Percentiles rank a stretch among this genome's conserved stretches.
Evolutionary conservation across 2,888 invertebrate species (phyloP).

Genomic region (Panzeria rudis): DNA sequence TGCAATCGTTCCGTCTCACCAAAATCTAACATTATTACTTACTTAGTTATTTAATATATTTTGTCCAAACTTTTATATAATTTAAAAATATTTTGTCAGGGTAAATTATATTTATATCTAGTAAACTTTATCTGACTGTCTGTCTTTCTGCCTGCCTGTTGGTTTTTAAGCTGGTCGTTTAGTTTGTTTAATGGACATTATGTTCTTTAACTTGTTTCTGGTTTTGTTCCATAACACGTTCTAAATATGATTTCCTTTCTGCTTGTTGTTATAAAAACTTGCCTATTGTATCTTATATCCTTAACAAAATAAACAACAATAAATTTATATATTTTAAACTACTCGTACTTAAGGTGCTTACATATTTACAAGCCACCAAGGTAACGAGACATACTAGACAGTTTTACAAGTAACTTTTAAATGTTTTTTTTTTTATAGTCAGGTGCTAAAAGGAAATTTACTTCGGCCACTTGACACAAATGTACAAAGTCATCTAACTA

Average conservation of each 20-base stretch:
- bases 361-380: background rate
- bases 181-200: background rate
- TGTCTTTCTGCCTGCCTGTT: background rate
- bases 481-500: slow-evolving; percentile 14
- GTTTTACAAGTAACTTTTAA: too few species aligned
- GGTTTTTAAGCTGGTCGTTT: background rate
- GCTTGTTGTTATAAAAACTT: slow-evolving; percentile 6
- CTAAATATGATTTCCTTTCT: slow-evolving; percentile 54
- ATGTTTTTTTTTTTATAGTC: slow-evolving; percentile 60
- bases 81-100: slow-evolving; percentile 22
- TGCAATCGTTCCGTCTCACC: too few species aligned
- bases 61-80: slow-evolving; percentile 1
- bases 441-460: slow-evolving; percentile 66
- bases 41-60: too few species aligned
- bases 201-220: slow-evolving; percentile 32
- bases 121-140: slow-evolving; percentile 11
- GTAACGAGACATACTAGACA: background rate
- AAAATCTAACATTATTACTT: too few species aligned
- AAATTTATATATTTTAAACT: slow-evolving; percentile 28
- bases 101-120: slow-evolving; percentile 32
- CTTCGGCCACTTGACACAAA: slow-evolving; percentile 67
- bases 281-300: slow-evolving; percentile 26
- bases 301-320: slow-evolving; percentile 21
- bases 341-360: slow-evolving; percentile 1
- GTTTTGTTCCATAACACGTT: slow-evolving; percentile 33